Percentiles rank a stretch among this genome's conserved stretches.
phyloP scores from a whole-genome alignment of 2,113 vertebrate genomes.

The Caloenas nicobarica region DNA sequence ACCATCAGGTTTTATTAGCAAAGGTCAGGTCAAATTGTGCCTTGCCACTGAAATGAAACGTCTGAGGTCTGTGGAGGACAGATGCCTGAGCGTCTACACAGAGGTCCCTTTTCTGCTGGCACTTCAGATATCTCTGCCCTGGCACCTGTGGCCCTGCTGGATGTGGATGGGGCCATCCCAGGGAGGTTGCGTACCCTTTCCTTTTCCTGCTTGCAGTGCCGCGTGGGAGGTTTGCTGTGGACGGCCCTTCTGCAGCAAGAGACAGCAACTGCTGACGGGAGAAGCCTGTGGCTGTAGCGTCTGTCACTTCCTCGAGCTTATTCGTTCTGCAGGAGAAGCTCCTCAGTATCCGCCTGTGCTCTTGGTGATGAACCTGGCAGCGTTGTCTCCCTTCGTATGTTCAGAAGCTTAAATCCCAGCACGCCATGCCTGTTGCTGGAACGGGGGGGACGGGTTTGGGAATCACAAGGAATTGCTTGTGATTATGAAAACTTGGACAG shows the following conservation, averaged over 20 bases:
- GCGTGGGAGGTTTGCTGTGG: neutral
- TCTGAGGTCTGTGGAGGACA: neutral
- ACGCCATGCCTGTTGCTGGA: neutral
- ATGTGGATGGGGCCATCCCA: accelerated
- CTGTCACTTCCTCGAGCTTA: neutral
- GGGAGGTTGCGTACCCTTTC: neutral
- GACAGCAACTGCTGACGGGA: neutral
- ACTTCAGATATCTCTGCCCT: neutral
- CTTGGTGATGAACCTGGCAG: neutral
- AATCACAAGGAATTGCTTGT: neutral
- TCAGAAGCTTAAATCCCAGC: neutral
- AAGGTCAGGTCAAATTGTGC: neutral
- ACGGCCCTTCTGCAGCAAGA: neutral
- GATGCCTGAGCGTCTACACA: neutral
- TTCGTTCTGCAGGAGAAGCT: neutral
- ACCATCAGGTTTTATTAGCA: neutral
- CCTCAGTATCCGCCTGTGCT: neutral
- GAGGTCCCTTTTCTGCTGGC: neutral
- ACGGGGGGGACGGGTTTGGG: too few species aligned
- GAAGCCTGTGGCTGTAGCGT: neutral
- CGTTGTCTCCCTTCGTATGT: neutral
- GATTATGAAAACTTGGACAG: neutral
- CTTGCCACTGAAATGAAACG: neutral
- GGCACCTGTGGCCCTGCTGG: neutral
- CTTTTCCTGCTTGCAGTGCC: neutral